Evolutionary conservation across 2,888 invertebrate species (phyloP), one percentile per base, ranked within the genome.

Genomic region (Baronia brevicornis): DNA sequence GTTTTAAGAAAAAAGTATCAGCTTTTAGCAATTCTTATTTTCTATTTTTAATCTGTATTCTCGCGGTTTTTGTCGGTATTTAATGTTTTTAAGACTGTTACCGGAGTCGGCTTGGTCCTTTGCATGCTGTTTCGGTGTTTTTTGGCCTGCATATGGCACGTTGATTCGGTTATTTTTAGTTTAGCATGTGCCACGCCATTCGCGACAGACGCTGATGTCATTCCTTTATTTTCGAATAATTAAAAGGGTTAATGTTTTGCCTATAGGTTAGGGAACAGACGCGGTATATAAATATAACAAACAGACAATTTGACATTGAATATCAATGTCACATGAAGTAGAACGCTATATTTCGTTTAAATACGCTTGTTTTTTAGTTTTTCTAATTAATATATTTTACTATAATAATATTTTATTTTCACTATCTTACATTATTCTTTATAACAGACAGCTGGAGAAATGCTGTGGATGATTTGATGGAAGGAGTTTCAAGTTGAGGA

Each of bases 171-270:
- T 78, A 80, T 79, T 82, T 78, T 72, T 64, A 64, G 68, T 55
- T 65, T 66, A 60, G 77, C 78, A 77, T 78, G 74, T 79, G 79
- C 74, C 39, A 52, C 61, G 58, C 60, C 69, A 65, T 70, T 70
- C 58, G 73, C 70, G 62, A 60, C 78, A 77, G 70, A 70, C 70
- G 74, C 64, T 80, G 79, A 82, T 79, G 77, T 84, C 82, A 79
- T 58, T 65, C 50, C 61, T 68, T 70, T 64, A 63, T 65, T 75
- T 73, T 60, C 53, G 63, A 65, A 67, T n/a, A 61, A 58, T 63
- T 60, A 41, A 55, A 72, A 72, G 70, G 75, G 75, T 67, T 74
- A 64, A 62, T 54, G 60, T 60, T 65, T 70, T 54, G 50, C 54
- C 47, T 51, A 48, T 49, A 48, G 38, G 43, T 45, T 46, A 38